A percentile compares a stretch with the other conserved stretches of the same genome.
Conservation (phyloP, 2,888 invertebrate genomes). For the Trissoscelio sp. region DNA sequence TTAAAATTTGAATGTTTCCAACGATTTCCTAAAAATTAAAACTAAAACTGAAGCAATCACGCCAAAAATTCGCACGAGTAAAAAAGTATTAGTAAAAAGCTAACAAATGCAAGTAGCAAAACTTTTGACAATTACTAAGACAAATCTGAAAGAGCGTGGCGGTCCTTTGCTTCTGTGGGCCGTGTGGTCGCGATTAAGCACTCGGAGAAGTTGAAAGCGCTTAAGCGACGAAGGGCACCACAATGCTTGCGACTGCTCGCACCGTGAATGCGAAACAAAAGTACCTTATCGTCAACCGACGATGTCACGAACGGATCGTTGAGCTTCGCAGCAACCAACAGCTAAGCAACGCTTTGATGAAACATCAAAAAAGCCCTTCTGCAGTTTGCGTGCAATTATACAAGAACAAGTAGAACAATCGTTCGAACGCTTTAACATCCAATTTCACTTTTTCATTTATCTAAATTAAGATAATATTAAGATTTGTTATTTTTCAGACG, state of each 20-base stretch:
- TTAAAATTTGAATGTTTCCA: too few relatives aligned
- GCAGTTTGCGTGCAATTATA: constrained; percentile 38
- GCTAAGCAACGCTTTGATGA: constrained; percentile 57
- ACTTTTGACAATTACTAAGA: constrained; percentile 24
- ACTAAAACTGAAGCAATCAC: too few relatives aligned
- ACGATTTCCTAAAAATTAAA: too few relatives aligned
- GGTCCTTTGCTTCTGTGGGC: constrained; percentile 35
- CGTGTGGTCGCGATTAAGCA: constrained; percentile 49
- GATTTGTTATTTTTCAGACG: too few relatives aligned
- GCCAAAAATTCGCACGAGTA: too few relatives aligned
- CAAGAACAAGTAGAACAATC: constrained; percentile 32
- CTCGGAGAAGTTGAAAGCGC: constrained; percentile 61
- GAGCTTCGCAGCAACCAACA: constrained; percentile 40
- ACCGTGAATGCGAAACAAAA: constrained; percentile 68
- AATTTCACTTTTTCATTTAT: too few relatives aligned
- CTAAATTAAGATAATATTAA: too few relatives aligned
- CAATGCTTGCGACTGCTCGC: constrained; percentile 65
- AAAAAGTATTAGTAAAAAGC: background rate
- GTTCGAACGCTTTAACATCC: background rate
- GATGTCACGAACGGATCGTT: constrained; percentile 64
- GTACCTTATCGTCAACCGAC: constrained; percentile 65
- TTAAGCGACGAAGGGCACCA: constrained; percentile 48
- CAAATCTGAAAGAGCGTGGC: constrained; percentile 11
- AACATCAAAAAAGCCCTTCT: constrained; percentile 60
- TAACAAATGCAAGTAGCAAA: constrained; percentile 6